These are phyloP conservation scores for Neogobius melanostomus DNA, from an alignment of 2,113 vertebrate genomes.

Conservation along the genomic window DNA sequence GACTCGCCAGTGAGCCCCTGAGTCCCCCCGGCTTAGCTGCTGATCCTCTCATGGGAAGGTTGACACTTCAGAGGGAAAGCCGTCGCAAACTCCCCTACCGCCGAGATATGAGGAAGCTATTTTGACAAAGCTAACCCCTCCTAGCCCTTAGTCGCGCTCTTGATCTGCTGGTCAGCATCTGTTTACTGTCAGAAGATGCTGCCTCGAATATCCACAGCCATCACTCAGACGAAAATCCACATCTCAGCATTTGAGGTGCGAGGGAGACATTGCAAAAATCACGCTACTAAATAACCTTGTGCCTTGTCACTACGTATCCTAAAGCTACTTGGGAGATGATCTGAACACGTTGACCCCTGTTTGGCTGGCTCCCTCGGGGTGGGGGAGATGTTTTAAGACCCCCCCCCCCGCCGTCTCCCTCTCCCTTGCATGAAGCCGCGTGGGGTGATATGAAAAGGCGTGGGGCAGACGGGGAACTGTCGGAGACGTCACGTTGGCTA, in stretches of 20 bases:
- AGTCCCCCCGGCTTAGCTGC: conserved; percentile 66
- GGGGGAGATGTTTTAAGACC: conserved; percentile 14
- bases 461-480: conserved; percentile 42
- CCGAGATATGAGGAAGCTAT: not conserved
- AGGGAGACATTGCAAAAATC: conserved; percentile 44
- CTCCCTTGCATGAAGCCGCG: not conserved
- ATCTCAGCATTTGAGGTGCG: conserved; percentile 39
- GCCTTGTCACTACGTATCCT: conserved; percentile 39
- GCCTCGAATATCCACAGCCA: conserved; percentile 33
- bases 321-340: conserved; percentile 46
- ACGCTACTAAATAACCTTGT: conserved; percentile 26
- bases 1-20: conserved; percentile 52
- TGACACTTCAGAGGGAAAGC: conserved; percentile 66
- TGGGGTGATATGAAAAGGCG: conserved; percentile 56
- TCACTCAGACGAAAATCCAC: conserved; percentile 37
- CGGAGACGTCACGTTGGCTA: conserved; percentile 64
- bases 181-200: conserved; percentile 47
- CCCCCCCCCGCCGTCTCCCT: not conserved
- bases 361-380: conserved; percentile 25
- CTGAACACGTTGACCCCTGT: conserved; percentile 49
- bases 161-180: conserved; percentile 67
- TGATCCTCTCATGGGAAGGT: conserved; percentile 69
- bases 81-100: conserved; percentile 32
- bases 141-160: conserved; percentile 34
- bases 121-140: conserved; percentile 27